Evolutionary conservation across 2,888 invertebrate genomes (phyloP), one percentile per base, ranked within the genome.

Genomic region (Theretra japonica): DNA sequence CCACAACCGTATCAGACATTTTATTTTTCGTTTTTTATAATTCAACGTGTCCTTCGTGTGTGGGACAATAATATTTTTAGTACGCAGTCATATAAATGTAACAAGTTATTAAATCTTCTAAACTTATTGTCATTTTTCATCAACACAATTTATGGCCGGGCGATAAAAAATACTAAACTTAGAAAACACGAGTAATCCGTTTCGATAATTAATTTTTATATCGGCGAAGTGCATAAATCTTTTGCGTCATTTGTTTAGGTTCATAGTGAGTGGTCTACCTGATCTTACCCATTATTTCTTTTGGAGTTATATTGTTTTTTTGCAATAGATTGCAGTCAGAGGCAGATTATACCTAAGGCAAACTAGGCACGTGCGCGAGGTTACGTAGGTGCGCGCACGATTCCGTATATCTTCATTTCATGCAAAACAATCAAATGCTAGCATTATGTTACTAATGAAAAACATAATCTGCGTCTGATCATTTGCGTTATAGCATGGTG

Each of bases 101-200:
- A 1, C 30, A 23, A 48, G 41, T 23, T 23, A 65, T 23, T 48
- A 62, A n/a, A 33, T 65, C 21, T 5, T 65, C 5, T 41, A 4
- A 21, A 62, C 21, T 62, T 62, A 62, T 60, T 65, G 23, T 65
- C n/a, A 65, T 41, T 41, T 41, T 28, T 23, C n/a, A 33, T 65
- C 48, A 65, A 41, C 15, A 15, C 15, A 41, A 65, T 65, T 21
- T 21, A 33, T 25, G 19, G 8, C 4, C 3, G 25, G 25, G 0
- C 1, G 30, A 19, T 28, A 59, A 30, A 59, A 59, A 60, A 33
- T 5, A 28, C 7, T n/a, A n/a, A 30, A 28, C 19, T 53, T 53
- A 53, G 50, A 53, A 53, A 48, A 53, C 19, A 19, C 4, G 50
- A 53, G 50, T 53, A 19, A 53, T 19, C 50, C 19, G 50, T 19